phyloP scores from a whole-genome alignment of 2,113 vertebrate species.

The Alexandromys fortis region DNA sequence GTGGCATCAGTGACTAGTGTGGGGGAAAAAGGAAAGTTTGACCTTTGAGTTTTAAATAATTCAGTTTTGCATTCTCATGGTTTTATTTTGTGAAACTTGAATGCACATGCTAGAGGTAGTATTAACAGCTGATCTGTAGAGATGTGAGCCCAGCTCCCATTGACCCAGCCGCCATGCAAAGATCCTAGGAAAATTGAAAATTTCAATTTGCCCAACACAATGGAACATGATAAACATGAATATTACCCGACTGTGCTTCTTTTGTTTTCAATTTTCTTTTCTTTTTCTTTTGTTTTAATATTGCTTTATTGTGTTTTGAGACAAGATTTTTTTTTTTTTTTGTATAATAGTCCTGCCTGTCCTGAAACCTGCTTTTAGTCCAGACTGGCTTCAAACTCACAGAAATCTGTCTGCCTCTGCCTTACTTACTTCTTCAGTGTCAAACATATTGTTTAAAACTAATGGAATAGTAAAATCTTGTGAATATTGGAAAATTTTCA shows the following conservation, averaged over 20 bases:
- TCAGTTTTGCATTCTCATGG: neutral
- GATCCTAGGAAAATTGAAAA: conserved; percentile 36
- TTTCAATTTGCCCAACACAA: conserved; percentile 39
- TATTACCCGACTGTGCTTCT: neutral
- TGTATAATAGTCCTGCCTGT: neutral
- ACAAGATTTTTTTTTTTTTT: neutral
- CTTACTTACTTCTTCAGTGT: neutral
- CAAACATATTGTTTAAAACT: neutral
- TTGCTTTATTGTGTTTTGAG: neutral
- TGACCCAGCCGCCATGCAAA: neutral
- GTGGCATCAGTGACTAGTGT: neutral
- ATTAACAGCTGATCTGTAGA: conserved; percentile 24
- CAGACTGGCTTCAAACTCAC: neutral
- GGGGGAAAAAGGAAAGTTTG: neutral
- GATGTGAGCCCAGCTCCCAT: neutral
- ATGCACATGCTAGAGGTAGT: neutral
- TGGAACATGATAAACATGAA: neutral
- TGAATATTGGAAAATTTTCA: neutral
- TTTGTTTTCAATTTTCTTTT: conserved; percentile 37
- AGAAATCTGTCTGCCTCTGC: neutral
- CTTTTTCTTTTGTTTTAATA: neutral
- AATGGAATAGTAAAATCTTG: neutral
- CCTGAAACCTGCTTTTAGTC: neutral
- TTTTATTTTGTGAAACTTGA: neutral
- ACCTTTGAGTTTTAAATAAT: neutral